These are phyloP conservation scores for Garrulus glandarius DNA, from an alignment of 2,797 vertebrate species.

Conservation along the genomic window DNA sequence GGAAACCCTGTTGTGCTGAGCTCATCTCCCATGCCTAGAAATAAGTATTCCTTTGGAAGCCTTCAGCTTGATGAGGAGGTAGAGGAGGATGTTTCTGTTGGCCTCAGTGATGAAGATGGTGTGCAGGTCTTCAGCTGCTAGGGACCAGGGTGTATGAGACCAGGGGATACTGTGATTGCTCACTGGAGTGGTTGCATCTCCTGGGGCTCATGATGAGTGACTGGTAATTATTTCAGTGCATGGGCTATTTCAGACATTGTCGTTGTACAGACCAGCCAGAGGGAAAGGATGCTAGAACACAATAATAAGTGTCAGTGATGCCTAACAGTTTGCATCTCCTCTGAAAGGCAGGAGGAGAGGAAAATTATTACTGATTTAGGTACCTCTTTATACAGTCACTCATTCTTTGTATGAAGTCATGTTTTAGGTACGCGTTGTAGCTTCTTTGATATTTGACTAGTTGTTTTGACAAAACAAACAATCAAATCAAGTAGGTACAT, in stretches of 20 bases:
- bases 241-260: neutral
- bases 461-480: neutral
- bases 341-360: neutral
- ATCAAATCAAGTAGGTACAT: neutral
- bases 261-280: neutral
- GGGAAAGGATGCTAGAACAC: neutral
- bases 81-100: constrained; percentile 77
- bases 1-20: constrained; percentile 72
- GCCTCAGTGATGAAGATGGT: constrained; percentile 83
- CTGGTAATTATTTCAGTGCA: neutral
- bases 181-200: neutral
- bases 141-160: neutral
- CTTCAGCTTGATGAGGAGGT: constrained; percentile 84
- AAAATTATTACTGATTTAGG: neutral
- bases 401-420: neutral
- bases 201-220: neutral
- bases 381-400: neutral
- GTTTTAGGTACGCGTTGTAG: neutral
- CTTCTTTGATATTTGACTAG: neutral
- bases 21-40: constrained; percentile 79
- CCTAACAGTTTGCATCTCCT: constrained; percentile 1
- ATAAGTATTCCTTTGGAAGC: constrained; percentile 82
- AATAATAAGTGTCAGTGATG: neutral
- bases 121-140: constrained; percentile 82
- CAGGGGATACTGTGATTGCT: neutral